These are phyloP conservation scores for Aphelenchoides fujianensis DNA, from an alignment of 1,140 invertebrate species.

Conservation along the genomic window DNA sequence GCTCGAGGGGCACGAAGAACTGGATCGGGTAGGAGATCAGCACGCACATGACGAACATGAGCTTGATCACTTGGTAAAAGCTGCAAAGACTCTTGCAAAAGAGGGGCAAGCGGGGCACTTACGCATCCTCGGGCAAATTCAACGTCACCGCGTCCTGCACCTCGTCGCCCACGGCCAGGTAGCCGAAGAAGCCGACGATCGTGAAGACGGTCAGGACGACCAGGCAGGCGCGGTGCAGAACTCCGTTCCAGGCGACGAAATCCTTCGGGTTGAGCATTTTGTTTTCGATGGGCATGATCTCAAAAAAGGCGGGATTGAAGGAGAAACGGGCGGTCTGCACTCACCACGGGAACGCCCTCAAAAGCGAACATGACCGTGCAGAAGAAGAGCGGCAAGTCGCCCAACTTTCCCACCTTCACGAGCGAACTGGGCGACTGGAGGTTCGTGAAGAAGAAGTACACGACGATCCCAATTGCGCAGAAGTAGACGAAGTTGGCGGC, in stretches of 20 bases:
- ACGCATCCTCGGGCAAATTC: slow-evolving; percentile 42
- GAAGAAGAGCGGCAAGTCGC: slow-evolving; percentile 80
- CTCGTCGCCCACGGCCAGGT: slow-evolving; percentile 50
- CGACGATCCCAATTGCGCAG: slow-evolving; percentile 42
- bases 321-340: too few relatives aligned
- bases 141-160: slow-evolving; percentile 59
- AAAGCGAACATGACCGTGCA: slow-evolving; percentile 83
- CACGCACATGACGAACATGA: slow-evolving; percentile 52
- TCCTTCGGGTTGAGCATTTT: slow-evolving; percentile 55
- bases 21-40: slow-evolving; percentile 52
- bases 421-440: slow-evolving; percentile 27
- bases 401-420: slow-evolving; percentile 36
- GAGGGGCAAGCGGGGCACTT: slow-evolving; percentile 24
- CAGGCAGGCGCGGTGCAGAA: slow-evolving; percentile 44
- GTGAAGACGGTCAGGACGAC: slow-evolving; percentile 50
- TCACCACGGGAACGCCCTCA: slow-evolving; percentile 82
- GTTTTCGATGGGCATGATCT: slow-evolving; percentile 65
- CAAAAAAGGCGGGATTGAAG: too few relatives aligned
- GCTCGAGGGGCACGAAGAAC: slow-evolving; percentile 53
- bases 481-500: slow-evolving; percentile 48
- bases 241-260: slow-evolving; percentile 56
- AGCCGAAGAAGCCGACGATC: slow-evolving; percentile 30
- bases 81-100: slow-evolving; percentile 24
- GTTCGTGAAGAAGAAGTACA: slow-evolving; percentile 42
- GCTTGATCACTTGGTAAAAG: slow-evolving; percentile 50